Conservation (phyloP, 2,113 vertebrate species). For the Pseudois nayaur region DNA sequence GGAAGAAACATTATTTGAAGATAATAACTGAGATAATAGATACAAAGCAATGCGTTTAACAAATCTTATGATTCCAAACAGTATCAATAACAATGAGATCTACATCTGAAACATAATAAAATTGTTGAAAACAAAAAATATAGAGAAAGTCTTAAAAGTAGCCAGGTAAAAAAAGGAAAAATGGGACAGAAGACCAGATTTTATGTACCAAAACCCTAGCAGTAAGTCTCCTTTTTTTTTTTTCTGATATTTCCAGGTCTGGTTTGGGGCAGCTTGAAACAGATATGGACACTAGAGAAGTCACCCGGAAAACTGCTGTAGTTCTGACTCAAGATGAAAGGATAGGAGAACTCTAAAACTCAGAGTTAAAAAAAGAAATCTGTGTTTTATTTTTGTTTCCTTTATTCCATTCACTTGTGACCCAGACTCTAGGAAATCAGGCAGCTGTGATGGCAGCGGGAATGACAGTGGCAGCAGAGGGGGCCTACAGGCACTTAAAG, state of each 20-base stretch:
- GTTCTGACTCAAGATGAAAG: not conserved
- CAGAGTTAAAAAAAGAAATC: not conserved
- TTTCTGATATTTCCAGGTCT: not conserved
- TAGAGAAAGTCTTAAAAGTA: not conserved
- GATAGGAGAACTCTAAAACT: not conserved
- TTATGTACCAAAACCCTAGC: not conserved
- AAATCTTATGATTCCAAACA: not conserved
- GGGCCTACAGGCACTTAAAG: accelerated
- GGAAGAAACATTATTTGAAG: not conserved
- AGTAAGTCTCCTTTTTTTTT: not conserved
- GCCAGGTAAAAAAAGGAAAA: not conserved
- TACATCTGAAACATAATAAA: not conserved
- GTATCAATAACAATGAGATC: not conserved
- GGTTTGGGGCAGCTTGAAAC: not conserved
- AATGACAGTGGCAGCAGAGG: not conserved
- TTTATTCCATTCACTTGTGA: not conserved
- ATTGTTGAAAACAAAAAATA: not conserved
- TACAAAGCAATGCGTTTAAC: not conserved
- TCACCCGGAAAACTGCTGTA: not conserved
- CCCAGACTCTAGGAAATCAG: not conserved
- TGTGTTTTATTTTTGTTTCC: not conserved
- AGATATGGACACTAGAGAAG: not conserved
- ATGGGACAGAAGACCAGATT: not conserved
- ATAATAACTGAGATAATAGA: not conserved
- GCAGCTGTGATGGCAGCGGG: not conserved